Conservation (phyloP, 2,797 vertebrate species). For the Dermochelys coriacea region DNA sequence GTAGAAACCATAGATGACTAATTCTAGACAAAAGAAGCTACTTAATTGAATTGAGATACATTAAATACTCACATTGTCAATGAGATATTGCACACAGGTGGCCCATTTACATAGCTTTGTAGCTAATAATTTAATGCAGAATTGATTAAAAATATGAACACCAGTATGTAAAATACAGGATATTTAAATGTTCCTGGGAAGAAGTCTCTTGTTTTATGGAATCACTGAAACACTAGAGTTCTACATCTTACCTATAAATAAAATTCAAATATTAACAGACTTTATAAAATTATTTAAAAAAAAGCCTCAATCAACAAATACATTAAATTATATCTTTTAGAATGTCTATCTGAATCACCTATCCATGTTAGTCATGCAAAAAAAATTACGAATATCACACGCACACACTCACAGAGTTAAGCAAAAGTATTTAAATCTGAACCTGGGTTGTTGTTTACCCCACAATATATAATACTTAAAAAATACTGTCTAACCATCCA, state of each 20-base stretch:
- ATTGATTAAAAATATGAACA: slow-evolving; percentile 75
- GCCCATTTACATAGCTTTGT: slow-evolving; percentile 79
- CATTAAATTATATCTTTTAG: slow-evolving; percentile 70
- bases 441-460: slow-evolving; percentile 52
- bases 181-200: slow-evolving; percentile 77
- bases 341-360: slow-evolving; percentile 76
- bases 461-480: slow-evolving; percentile 72
- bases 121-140: slow-evolving; percentile 80
- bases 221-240: slow-evolving; percentile 76
- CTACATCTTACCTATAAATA: slow-evolving; percentile 67
- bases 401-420: slow-evolving; percentile 81
- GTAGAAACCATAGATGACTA: slow-evolving; percentile 65
- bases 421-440: slow-evolving; percentile 69
- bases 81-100: slow-evolving; percentile 83
- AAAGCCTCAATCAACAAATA: slow-evolving; percentile 75
- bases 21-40: slow-evolving; percentile 72
- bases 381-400: slow-evolving; percentile 77
- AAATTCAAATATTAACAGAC: slow-evolving; percentile 74
- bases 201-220: slow-evolving; percentile 65
- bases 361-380: slow-evolving; percentile 80
- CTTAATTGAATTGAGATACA: slow-evolving; percentile 73
- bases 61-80: slow-evolving; percentile 74
- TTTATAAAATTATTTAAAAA: slow-evolving; percentile 80
- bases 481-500: slow-evolving; percentile 79
- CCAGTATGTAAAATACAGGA: slow-evolving; percentile 78